Evolutionary conservation across 1,140 invertebrate genomes (phyloP).

Genomic region (Halesus radiatus): DNA sequence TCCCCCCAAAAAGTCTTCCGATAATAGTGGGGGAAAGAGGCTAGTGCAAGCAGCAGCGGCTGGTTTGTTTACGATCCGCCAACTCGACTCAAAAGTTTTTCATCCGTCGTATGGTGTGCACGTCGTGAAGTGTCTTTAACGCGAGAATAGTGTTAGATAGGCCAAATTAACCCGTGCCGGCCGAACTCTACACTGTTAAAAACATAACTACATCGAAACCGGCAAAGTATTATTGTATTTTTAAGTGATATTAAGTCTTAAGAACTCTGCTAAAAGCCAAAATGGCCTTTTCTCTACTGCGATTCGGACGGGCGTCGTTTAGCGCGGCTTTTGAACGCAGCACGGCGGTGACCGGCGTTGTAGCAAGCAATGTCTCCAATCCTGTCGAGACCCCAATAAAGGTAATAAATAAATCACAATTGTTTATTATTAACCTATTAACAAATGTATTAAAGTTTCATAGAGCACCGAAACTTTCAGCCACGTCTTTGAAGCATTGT

Average conservation of each 20-base stretch:
- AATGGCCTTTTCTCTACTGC: constrained; percentile 47
- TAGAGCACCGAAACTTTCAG: too few relatives aligned
- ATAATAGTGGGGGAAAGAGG: not conserved
- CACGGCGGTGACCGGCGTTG: constrained; percentile 20
- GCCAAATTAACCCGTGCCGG: constrained; percentile 14
- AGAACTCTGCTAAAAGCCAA: not conserved
- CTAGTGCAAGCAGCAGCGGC: not conserved
- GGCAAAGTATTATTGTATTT: constrained; percentile 2
- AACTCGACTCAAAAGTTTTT: constrained; percentile 14
- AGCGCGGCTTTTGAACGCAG: constrained; percentile 33
- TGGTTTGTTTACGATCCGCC: constrained; percentile 23
- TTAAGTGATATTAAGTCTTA: constrained; percentile 6
- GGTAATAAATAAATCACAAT: constrained; percentile 30
- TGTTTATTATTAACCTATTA: too few relatives aligned
- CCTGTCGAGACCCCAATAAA: constrained; percentile 23
- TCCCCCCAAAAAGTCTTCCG: not conserved
- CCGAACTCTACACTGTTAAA: constrained; percentile 44
- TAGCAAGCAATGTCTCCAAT: constrained; percentile 11
- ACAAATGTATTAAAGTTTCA: too few relatives aligned
- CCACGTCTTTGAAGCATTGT: too few relatives aligned
- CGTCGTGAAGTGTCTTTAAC: constrained; percentile 27
- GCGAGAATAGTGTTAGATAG: constrained; percentile 46
- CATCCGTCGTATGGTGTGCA: constrained; percentile 31
- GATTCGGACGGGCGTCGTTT: constrained; percentile 35
- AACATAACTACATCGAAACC: not conserved